These are phyloP conservation scores for Mastigias papua DNA, from an alignment of 30 jellyfish, hydroid and myxozoan genomes.

Conservation along the genomic window DNA sequence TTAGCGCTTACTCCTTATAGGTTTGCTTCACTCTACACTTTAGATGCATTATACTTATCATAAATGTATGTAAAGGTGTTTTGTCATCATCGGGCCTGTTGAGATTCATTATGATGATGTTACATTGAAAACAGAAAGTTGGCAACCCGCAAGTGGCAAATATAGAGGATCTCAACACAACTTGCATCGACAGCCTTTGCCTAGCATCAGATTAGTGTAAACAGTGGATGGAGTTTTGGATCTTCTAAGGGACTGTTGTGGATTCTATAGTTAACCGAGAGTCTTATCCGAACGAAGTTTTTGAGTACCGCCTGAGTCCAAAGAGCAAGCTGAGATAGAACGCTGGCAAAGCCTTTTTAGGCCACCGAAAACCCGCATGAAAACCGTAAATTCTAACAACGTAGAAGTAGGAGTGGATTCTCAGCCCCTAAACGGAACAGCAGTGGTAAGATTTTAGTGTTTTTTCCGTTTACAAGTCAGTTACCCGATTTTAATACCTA, in stretches of 20 bases:
- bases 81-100: constrained; percentile 4
- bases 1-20: neutral
- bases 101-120: constrained; percentile 13
- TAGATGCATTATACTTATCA: neutral
- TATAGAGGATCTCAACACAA: neutral
- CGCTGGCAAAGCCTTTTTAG: constrained; percentile 62
- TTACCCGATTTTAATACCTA: neutral
- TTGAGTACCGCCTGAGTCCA: constrained; percentile 41
- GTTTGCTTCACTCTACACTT: constrained; percentile 3
- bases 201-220: neutral
- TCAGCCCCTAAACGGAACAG: constrained; percentile 81
- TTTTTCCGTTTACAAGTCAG: neutral
- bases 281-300: neutral
- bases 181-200: neutral
- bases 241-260: neutral
- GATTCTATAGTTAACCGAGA: neutral
- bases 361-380: constrained; percentile 74
- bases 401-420: constrained; percentile 81
- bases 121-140: constrained; percentile 17
- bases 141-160: neutral
- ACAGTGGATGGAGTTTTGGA: neutral
- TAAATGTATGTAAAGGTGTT: neutral
- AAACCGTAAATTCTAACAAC: constrained; percentile 67
- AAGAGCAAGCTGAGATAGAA: constrained; percentile 66
- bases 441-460: constrained; percentile 54